Evolutionary conservation across 2,888 invertebrate genomes (phyloP).

Genomic region (Clitarchus hookeri): DNA sequence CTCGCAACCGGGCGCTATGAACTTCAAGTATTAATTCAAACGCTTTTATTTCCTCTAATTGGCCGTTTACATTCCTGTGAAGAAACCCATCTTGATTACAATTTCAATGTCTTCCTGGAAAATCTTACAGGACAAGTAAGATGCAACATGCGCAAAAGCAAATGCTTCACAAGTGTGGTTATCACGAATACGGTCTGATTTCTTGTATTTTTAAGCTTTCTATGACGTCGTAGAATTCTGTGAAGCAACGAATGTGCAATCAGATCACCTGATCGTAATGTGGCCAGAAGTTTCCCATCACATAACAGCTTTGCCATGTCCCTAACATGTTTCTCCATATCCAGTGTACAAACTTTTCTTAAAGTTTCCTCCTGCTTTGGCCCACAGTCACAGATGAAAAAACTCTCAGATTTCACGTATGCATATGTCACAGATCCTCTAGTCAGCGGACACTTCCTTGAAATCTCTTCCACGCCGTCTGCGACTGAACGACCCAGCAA

Average conservation of each 20-base stretch:
- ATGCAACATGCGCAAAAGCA: background rate
- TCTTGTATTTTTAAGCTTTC: background rate
- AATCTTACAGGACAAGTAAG: background rate
- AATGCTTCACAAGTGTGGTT: no score
- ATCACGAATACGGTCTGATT: background rate
- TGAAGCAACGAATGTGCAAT: background rate
- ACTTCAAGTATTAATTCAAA: no score
- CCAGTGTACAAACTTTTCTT: background rate
- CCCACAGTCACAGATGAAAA: background rate
- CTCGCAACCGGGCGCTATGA: no score
- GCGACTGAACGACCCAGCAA: background rate
- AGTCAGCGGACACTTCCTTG: background rate
- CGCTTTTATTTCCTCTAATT: no score
- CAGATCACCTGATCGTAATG: background rate
- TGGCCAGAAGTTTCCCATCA: background rate
- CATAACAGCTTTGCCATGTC: background rate
- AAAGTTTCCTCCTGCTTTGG: background rate
- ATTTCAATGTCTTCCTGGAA: background rate
- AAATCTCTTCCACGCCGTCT: background rate
- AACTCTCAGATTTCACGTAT: background rate
- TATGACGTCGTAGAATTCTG: background rate
- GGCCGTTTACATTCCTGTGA: background rate
- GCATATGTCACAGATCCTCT: constrained; percentile 2
- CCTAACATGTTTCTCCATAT: background rate
- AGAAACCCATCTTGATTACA: background rate